Conservation (phyloP, 2,113 vertebrate species). For the Nicator chloris region DNA sequence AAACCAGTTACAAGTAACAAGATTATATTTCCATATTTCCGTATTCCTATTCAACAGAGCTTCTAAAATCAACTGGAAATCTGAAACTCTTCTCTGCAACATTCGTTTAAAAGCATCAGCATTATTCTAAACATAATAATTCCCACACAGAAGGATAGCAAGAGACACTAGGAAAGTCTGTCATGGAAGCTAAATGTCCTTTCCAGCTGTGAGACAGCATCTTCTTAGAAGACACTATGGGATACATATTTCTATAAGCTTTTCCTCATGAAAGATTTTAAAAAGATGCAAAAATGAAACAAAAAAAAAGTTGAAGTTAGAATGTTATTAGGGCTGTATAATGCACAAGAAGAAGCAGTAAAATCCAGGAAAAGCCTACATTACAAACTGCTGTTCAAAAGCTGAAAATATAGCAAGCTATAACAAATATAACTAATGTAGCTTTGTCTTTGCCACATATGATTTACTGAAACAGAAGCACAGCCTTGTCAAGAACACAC, state of each 20-base stretch:
- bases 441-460: neutral
- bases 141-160: neutral
- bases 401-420: neutral
- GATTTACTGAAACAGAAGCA: neutral
- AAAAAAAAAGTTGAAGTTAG: neutral
- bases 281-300: neutral
- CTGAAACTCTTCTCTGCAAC: neutral
- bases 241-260: neutral
- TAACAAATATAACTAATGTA: neutral
- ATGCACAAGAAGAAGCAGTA: neutral
- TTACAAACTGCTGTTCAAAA: neutral
- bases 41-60: neutral
- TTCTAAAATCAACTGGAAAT: neutral
- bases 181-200: neutral
- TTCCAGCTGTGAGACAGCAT: neutral
- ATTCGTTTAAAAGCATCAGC: neutral
- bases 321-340: neutral
- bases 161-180: neutral
- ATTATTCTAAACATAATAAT: neutral
- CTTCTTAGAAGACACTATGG: neutral
- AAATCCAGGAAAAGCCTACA: neutral
- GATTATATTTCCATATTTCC: neutral
- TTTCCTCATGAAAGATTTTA: neutral
- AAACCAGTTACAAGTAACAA: neutral
- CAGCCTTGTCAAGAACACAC: neutral